These are phyloP conservation scores for Lithophane ornitopus DNA, from an alignment of 2,888 invertebrate species.

Conservation along the genomic window DNA sequence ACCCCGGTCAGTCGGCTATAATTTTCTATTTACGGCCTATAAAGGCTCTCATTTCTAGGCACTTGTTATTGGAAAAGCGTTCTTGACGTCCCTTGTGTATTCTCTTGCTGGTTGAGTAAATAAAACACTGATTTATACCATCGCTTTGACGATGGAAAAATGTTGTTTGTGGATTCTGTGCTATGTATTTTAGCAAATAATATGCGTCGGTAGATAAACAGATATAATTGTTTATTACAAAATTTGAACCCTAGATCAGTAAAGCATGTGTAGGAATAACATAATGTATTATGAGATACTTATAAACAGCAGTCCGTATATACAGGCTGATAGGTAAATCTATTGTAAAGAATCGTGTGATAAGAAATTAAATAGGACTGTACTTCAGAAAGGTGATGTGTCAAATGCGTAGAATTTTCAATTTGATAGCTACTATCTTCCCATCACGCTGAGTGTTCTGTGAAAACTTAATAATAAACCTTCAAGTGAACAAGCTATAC, in stretches of 20 bases:
- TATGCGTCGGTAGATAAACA: background rate
- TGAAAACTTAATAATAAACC: conserved; percentile 20
- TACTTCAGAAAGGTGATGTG: background rate
- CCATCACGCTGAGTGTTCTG: background rate
- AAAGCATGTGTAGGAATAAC: background rate
- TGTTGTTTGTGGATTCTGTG: conserved; percentile 7
- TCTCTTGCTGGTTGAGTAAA: conserved; percentile 72
- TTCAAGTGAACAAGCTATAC: conserved; percentile 8
- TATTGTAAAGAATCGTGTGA: background rate
- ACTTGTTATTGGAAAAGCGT: conserved; percentile 82
- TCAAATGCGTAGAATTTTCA: background rate
- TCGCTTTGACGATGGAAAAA: conserved; percentile 37
- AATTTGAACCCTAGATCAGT: background rate
- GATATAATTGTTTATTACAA: background rate
- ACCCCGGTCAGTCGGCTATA: conserved; percentile 77
- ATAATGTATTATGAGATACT: background rate
- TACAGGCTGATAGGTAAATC: background rate
- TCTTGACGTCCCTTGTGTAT: conserved; percentile 69
- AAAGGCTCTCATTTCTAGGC: conserved; percentile 83
- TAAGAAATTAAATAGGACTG: background rate
- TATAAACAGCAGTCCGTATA: too few relatives aligned
- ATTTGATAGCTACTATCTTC: background rate
- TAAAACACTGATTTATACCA: conserved; percentile 69
- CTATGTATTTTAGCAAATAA: background rate
- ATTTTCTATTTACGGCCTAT: conserved; percentile 85